Evolutionary conservation across 2,797 vertebrate genomes (phyloP).

Genomic region (Malurus splendens): DNA sequence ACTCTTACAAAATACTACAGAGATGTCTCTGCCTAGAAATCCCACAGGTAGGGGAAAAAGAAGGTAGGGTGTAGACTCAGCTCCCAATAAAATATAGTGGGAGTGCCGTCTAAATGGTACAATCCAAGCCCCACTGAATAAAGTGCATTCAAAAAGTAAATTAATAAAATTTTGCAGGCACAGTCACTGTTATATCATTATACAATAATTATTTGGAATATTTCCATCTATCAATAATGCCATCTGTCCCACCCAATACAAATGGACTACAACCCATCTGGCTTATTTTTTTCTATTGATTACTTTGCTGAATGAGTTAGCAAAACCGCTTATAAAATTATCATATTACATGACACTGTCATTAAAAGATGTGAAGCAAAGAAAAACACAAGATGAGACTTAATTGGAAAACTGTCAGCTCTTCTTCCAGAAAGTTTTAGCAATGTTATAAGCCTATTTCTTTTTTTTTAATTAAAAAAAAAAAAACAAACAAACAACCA

Average conservation of each 20-base stretch:
- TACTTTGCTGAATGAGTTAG: conserved; percentile 69
- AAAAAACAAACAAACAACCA: not conserved
- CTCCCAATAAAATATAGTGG: not conserved
- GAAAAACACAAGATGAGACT: conserved; percentile 68
- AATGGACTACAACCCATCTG: conserved; percentile 69
- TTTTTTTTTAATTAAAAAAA: not conserved
- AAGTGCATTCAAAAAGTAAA: conserved; percentile 29
- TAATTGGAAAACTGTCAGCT: conserved; percentile 68
- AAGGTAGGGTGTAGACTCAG: not conserved
- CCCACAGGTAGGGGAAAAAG: not conserved
- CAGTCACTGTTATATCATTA: conserved; percentile 57
- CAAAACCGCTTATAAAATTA: conserved; percentile 64
- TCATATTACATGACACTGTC: conserved; percentile 65
- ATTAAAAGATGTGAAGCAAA: conserved; percentile 62
- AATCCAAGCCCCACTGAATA: not conserved
- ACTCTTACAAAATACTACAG: not conserved
- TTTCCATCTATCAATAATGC: conserved; percentile 74
- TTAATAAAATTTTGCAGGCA: conserved; percentile 58
- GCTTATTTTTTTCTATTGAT: conserved; percentile 68
- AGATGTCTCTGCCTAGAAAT: not conserved
- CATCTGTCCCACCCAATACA: conserved; percentile 72
- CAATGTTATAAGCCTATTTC: not conserved
- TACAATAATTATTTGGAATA: conserved; percentile 71
- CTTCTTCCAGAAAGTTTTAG: conserved; percentile 62
- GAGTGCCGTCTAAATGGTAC: not conserved